Base-by-base conservation (phyloP, 2,113 vertebrate genomes). In the Lynx canadensis region DNA sequence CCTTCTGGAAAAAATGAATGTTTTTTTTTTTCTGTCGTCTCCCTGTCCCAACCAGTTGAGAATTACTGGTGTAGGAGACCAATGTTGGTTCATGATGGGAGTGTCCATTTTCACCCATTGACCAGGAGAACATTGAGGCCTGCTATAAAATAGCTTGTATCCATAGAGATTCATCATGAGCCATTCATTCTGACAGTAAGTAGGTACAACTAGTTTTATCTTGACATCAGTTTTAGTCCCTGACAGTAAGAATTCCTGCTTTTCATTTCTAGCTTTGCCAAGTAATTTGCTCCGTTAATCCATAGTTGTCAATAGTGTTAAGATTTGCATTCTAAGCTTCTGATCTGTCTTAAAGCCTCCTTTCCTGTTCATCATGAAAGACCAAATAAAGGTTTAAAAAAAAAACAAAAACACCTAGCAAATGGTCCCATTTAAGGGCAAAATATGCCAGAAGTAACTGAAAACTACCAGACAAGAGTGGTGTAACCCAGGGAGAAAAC, bases 121-220 rank as follows among this genome's bases (percentile, higher is more conserved):
- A 87, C 82, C 52, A 96, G 71, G 48, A 65, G 36, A 88, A 95
- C 92, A 89, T n/a, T 76, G 91, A 88, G 76, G 63, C 52, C 41
- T 78, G 33, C 80, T 63, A 0, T 97, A 86, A 93, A 94, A 73
- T 50, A 88, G 38, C 4, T 48, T 36, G 8, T 73, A 33, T 78
- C 65, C 76, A 16, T 52, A 74, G 68, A 57, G 48, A 74, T 69
- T 91, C 12, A 71, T 94, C 66, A 55, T 96, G 57, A 92, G n/a
- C 65, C 41, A 16, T 91, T 93, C 86, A 29, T 69, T 55, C 33
- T 38, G 14, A 76, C 55, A 60, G 16, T 73, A 65, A n/a, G 25
- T 71, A 80, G 73, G 38, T 69, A 50, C 18, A 50, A 41, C 7
- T 84, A 29, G 55, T 91, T 96, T 91, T 84, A 71, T 93, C 41